Evolutionary conservation across 2,888 invertebrate genomes (phyloP).

Genomic region (Dasysyrphus albostriatus): DNA sequence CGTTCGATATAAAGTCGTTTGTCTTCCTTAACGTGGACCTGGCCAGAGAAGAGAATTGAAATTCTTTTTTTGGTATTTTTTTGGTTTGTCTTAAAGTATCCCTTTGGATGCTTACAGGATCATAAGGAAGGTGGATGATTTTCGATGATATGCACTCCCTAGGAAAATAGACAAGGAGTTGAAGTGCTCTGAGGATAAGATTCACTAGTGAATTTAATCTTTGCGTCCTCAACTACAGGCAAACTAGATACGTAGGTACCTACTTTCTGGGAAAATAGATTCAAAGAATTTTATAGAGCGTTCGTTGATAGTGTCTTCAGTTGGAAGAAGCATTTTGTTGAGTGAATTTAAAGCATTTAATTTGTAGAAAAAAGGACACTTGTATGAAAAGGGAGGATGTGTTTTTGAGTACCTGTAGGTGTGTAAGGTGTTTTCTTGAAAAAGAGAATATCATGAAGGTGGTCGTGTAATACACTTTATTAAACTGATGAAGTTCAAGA

Average conservation of each 20-base stretch:
- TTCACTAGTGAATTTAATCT: constrained; percentile 63
- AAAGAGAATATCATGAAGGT: no score
- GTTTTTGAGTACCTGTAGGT: neutral
- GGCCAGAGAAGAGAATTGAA: constrained; percentile 45
- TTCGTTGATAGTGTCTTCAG: neutral
- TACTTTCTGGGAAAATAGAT: constrained; percentile 1
- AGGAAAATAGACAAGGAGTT: constrained; percentile 25
- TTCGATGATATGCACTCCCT: constrained; percentile 51
- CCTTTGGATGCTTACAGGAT: neutral
- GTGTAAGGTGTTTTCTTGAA: neutral
- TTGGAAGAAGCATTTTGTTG: neutral
- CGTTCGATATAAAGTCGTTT: constrained; percentile 62
- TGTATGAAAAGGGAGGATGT: neutral
- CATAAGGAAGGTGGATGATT: constrained; percentile 2
- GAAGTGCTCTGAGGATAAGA: constrained; percentile 32
- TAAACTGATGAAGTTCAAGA: no score
- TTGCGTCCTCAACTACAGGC: neutral
- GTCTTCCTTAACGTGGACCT: constrained; percentile 56
- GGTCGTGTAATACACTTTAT: no score
- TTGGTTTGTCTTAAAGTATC: constrained; percentile 21
- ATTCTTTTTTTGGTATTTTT: neutral
- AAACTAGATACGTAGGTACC: neutral
- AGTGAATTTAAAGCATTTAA: constrained; percentile 30
- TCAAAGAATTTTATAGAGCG: neutral
- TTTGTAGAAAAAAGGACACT: constrained; percentile 14